phyloP scores from a whole-genome alignment of 2,888 invertebrate species.

The Lysandra bellargus region DNA sequence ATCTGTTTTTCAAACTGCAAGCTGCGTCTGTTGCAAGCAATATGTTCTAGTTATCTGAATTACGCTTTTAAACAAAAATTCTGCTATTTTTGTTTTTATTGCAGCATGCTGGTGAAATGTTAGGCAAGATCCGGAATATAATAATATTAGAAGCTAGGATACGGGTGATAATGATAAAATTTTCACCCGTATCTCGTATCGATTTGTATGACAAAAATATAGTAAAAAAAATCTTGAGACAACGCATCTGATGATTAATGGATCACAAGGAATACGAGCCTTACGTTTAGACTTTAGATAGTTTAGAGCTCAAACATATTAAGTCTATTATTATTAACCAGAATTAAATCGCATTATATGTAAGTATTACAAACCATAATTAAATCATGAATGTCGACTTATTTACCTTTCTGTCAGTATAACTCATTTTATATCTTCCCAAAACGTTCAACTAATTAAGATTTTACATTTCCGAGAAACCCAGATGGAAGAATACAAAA shows the following conservation, averaged over 20 bases:
- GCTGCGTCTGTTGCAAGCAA: slow-evolving; percentile 39
- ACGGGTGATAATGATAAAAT: background rate
- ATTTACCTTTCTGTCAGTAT: background rate
- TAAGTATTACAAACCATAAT: background rate
- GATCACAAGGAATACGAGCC: background rate
- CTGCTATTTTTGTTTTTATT: background rate
- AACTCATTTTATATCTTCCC: background rate
- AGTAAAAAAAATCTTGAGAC: background rate
- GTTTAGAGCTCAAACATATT: background rate
- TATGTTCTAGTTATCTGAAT: slow-evolving; percentile 14
- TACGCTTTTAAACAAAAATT: background rate
- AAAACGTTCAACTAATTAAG: slow-evolving; percentile 23
- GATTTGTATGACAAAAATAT: background rate
- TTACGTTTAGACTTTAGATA: background rate
- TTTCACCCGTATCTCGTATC: no score
- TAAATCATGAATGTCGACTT: background rate
- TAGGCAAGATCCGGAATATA: background rate
- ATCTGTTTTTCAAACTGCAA: slow-evolving; percentile 60
- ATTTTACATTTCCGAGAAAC: slow-evolving; percentile 23
- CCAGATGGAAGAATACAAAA: slow-evolving; percentile 27
- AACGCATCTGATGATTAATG: no score
- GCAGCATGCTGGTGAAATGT: background rate
- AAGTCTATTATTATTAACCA: no score
- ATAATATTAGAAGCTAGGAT: background rate
- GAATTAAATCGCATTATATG: background rate